phyloP scores from a whole-genome alignment of 2,888 invertebrate genomes.

The Chaetoderma sp. region DNA sequence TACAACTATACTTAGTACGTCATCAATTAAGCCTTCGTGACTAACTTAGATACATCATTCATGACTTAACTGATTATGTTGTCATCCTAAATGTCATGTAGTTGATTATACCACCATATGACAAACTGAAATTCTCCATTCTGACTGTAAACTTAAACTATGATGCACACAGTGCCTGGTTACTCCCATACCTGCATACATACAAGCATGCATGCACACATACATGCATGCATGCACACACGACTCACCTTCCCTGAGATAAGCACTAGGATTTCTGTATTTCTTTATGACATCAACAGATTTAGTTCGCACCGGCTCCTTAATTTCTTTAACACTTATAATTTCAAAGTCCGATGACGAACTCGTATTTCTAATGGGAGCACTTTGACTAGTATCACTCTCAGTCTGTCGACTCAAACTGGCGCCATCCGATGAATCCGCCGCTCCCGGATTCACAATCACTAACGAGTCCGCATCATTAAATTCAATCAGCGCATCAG shows the following conservation, averaged over 20 bases:
- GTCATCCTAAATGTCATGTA: too few relatives aligned
- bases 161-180: neutral
- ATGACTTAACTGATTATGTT: too few relatives aligned
- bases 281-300: slow-evolving; percentile 51
- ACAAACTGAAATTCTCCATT: too few relatives aligned
- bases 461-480: too few relatives aligned
- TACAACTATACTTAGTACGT: too few relatives aligned
- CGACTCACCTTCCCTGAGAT: slow-evolving; percentile 54
- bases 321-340: slow-evolving; percentile 71
- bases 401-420: too few relatives aligned
- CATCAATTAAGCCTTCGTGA: too few relatives aligned
- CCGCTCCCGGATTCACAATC: too few relatives aligned
- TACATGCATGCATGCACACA: neutral
- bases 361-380: slow-evolving; percentile 91
- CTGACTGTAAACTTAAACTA: too few relatives aligned
- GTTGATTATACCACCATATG: too few relatives aligned
- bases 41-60: too few relatives aligned
- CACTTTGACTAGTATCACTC: slow-evolving; percentile 83
- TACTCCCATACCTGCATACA: neutral
- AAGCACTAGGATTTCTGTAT: slow-evolving; percentile 49
- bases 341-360: slow-evolving; percentile 91
- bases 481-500: slow-evolving; percentile 42
- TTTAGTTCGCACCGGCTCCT: slow-evolving; percentile 55
- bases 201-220: neutral
- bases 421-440: too few relatives aligned